phyloP scores from a whole-genome alignment of 2,113 vertebrate species.

The Pleuronectes platessa region DNA sequence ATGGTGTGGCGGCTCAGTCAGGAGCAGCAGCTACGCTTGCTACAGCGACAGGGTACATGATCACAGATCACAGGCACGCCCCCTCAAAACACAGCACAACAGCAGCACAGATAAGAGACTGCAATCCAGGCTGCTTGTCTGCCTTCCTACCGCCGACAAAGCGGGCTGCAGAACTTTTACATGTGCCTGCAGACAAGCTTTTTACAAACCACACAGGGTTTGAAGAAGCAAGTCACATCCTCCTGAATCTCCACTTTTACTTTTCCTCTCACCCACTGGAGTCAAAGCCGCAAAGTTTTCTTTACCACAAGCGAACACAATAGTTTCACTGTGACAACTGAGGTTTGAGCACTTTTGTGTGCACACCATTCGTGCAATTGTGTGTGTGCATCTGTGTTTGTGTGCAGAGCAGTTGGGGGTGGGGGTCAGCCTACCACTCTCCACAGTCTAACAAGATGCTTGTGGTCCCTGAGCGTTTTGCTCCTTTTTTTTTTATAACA shows the following conservation, averaged over 20 bases:
- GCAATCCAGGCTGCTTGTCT: slow-evolving; percentile 65
- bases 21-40: slow-evolving; percentile 76
- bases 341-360: slow-evolving; percentile 33
- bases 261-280: slow-evolving; percentile 59
- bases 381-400: slow-evolving; percentile 34
- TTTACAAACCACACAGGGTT: slow-evolving; percentile 64
- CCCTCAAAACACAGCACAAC: slow-evolving; percentile 74
- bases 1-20: slow-evolving; percentile 71
- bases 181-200: slow-evolving; percentile 64
- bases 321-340: slow-evolving; percentile 56
- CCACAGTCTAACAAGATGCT: slow-evolving; percentile 74
- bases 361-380: slow-evolving; percentile 1
- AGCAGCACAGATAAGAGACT: slow-evolving; percentile 73
- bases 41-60: slow-evolving; percentile 76
- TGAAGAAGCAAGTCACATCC: slow-evolving; percentile 55
- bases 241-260: slow-evolving; percentile 48
- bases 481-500: slow-evolving; percentile 74
- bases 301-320: slow-evolving; percentile 53
- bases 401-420: slow-evolving; percentile 47
- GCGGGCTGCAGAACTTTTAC: slow-evolving; percentile 58
- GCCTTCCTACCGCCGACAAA: slow-evolving; percentile 66
- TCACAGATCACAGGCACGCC: slow-evolving; percentile 79
- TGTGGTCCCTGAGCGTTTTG: slow-evolving; percentile 79
- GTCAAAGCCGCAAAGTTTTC: slow-evolving; percentile 61
- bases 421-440: slow-evolving; percentile 64